Evolutionary conservation across 2,113 vertebrate species (phyloP), one percentile per base, ranked within the genome.

Genomic region (Myotis lucifugus): DNA sequence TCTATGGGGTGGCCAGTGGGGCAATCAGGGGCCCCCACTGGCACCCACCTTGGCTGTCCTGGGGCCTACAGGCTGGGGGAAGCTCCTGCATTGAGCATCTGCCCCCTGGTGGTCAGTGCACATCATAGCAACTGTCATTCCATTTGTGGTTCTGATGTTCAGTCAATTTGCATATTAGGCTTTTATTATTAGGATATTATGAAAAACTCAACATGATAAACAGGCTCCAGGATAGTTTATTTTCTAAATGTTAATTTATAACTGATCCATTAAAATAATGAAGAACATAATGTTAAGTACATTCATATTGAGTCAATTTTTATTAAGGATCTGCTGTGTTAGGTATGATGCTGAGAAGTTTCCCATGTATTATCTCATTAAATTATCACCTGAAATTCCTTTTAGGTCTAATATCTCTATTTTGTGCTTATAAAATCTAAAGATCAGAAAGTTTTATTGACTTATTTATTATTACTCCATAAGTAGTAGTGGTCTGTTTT

Each of bases 181-280:
- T 59, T 59, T 59, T 27, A 59, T 59, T 59, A 59, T 59, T 21
- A 59, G 23, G 23, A 83, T 86, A 50, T 8, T 86, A 40, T 69
- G 8, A 64, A 90, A 88, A 94, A 87, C 6, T 59, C 37, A 95
- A 40, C 9, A 34, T 93, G 25, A 95, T 56, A 29, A 92, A 82
- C 42, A 70, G 5, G 5, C 52, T 86, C 3, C 40, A 2, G 5
- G 5, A 56, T 59, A 93, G 37, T 83, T 93, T 83, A 14, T 19
- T 93, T 84, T 89, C 19, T 64, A 69, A 83, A 83, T 56, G 77
- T 91, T 93, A 78, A 70, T 83, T 74, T 79, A 72, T 66, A 83
- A 79, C 42, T 52, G 0, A 2, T 13, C 10, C 8, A 79, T 69
- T 83, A 88, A 95, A 91, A 76, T 69, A 73, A 59, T 90, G 18